Base-by-base conservation (phyloP, 2,888 invertebrate species). In the Troglohyphantes excavatus region DNA sequence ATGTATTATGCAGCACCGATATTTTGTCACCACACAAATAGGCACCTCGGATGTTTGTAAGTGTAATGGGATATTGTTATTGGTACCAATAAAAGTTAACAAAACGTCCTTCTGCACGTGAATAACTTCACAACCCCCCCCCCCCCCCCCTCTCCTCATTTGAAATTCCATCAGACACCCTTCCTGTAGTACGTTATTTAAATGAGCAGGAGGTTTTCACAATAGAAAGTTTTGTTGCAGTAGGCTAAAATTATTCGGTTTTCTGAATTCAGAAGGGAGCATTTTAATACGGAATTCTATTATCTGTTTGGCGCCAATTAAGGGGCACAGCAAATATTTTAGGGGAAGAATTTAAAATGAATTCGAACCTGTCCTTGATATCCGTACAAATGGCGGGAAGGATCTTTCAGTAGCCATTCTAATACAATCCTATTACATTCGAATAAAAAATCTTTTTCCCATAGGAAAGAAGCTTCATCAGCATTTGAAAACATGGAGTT, bases 401-500 rank as follows among this genome's bases (percentile, higher is more conserved):
- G 39, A 53, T 53, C n/a, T n/a, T 53, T 53, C 17, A 53, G 53
- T 53, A n/a, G 13, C 17, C n/a, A 1, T 53, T n/a, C n/a, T 17
- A 17, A 13, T 53, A n/a, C 53, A 53, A 53, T n/a, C 53, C 53
- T n/a, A 53, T 53, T 53, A 53, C 53, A 53, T 7, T 53, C 53
- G 6, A 53, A 53, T 53, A 53, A 53, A 53, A 53, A 2, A 9
- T 53, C 53, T n/a, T 53, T 2, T 53, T 53, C 46, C 39, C 39
- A 39, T 53, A 53, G 13, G 17, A n/a, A 53, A 53, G 2, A 17
- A 13, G 53, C 53, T 53, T 53, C 53, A 53, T 53, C 53, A 53
- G 53, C 53, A 53, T 53, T 53, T 53, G 53, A 53, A 53, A 53
- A 53, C 53, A 53, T 17, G 17, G 53, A 53, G 53, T 53, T 53